Conservation (phyloP, 2,797 vertebrate genomes). For the Acanthurus leucopareius region DNA sequence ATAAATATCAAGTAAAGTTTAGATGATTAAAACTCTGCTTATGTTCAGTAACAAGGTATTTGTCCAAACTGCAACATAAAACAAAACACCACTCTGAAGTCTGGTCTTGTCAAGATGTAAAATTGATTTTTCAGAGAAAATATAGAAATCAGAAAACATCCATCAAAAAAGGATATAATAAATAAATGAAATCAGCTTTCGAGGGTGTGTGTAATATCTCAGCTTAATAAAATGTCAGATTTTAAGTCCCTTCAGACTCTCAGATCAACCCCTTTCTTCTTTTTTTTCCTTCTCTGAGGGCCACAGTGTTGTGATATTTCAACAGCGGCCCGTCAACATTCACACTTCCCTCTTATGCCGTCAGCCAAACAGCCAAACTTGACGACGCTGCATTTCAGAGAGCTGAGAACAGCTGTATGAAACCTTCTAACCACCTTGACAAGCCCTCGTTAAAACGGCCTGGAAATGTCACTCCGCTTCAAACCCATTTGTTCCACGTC, state of each 20-base stretch:
- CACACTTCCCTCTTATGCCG: conserved; percentile 33
- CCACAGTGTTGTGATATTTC: conserved; percentile 38
- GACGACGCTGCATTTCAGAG: conserved; percentile 51
- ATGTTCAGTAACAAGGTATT: too few species aligned
- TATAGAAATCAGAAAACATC: not conserved
- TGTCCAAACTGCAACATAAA: not conserved
- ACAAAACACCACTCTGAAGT: not conserved
- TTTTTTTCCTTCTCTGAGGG: not conserved
- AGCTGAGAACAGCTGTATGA: conserved; percentile 54
- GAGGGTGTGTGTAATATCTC: not conserved
- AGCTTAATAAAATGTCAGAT: not conserved
- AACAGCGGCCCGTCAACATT: conserved; percentile 31
- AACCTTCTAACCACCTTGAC: conserved; percentile 57
- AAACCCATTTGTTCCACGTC: conserved; percentile 27
- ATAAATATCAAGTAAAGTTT: too few species aligned
- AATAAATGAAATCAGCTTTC: not conserved
- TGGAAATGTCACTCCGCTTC: conserved; percentile 65
- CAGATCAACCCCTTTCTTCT: not conserved
- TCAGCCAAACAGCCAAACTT: conserved; percentile 52
- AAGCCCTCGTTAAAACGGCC: conserved; percentile 52
- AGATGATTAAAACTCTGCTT: too few species aligned
- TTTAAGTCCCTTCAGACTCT: not conserved
- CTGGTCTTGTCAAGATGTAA: not conserved
- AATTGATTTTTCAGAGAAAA: not conserved
- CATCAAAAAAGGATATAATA: not conserved